Evolutionary conservation across 2,797 vertebrate species (phyloP).

Genomic region (Peromyscus eremicus): DNA sequence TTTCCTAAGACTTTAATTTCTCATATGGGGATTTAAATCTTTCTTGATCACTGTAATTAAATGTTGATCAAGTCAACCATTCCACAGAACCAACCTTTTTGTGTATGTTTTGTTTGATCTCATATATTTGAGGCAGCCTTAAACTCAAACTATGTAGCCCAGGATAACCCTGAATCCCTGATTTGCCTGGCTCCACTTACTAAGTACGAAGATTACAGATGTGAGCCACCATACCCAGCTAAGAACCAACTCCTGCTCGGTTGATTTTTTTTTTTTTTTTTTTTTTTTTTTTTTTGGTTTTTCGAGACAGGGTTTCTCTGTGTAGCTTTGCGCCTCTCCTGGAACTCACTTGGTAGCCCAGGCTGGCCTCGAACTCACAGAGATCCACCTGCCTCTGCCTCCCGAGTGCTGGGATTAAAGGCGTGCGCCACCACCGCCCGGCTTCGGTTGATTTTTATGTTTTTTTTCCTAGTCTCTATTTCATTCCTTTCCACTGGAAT

Average conservation of each 20-base stretch:
- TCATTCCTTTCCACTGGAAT: slow-evolving; percentile 27
- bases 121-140: not conserved
- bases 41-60: not conserved
- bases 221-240: not conserved
- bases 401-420: too few species aligned
- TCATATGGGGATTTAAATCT: slow-evolving; percentile 41
- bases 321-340: too few species aligned
- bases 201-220: not conserved
- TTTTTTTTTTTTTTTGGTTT: too few species aligned
- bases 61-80: not conserved
- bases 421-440: too few species aligned
- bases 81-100: slow-evolving; percentile 33
- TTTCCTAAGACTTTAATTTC: slow-evolving; percentile 48
- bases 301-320: too few species aligned
- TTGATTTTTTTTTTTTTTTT: slow-evolving; percentile 23
- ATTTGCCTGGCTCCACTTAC: not conserved
- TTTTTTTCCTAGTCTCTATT: slow-evolving; percentile 40
- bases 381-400: too few species aligned
- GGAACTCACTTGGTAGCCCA: too few species aligned
- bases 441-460: not conserved
- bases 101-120: not conserved
- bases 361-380: too few species aligned
- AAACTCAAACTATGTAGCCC: not conserved
- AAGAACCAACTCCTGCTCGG: not conserved
- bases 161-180: not conserved